A percentile compares a stretch with the other conserved stretches of the same genome.
These are phyloP conservation scores for Lasioglossum figueresi DNA, from an alignment of 2,888 invertebrate species.

Conservation along the genomic window DNA sequence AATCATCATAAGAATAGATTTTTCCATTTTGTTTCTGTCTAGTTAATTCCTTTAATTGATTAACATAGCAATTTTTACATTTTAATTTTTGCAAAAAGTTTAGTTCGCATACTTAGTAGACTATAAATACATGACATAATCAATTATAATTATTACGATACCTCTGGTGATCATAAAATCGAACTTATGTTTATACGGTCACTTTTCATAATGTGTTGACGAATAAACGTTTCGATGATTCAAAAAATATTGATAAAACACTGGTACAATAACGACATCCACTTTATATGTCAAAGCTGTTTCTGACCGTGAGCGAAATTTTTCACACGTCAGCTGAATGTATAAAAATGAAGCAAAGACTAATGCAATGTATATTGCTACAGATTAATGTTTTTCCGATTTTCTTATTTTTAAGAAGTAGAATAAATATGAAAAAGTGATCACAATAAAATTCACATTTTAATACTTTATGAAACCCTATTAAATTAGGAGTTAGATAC, in stretches of 20 bases:
- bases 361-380: neutral
- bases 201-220: neutral
- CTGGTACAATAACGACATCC: neutral
- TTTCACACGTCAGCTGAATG: constrained; percentile 23
- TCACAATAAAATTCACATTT: too few species aligned
- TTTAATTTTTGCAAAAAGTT: too few species aligned
- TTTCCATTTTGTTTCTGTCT: too few species aligned
- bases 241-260: neutral
- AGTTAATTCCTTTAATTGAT: too few species aligned
- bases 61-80: too few species aligned
- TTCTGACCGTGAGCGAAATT: constrained; percentile 6
- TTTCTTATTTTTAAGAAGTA: too few species aligned
- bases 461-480: too few species aligned
- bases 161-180: neutral
- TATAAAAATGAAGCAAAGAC: neutral
- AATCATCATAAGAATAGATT: too few species aligned
- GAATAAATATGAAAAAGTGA: too few species aligned
- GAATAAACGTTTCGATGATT: neutral
- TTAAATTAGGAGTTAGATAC: too few species aligned
- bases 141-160: neutral
- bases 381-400: too few species aligned
- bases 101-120: neutral
- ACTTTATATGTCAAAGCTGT: neutral
- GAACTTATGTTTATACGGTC: neutral
- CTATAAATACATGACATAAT: neutral